A percentile compares a stretch with the other conserved stretches of the same genome.
Conservation (phyloP, 2,888 invertebrate species). For the Seladonia tumulorum region DNA sequence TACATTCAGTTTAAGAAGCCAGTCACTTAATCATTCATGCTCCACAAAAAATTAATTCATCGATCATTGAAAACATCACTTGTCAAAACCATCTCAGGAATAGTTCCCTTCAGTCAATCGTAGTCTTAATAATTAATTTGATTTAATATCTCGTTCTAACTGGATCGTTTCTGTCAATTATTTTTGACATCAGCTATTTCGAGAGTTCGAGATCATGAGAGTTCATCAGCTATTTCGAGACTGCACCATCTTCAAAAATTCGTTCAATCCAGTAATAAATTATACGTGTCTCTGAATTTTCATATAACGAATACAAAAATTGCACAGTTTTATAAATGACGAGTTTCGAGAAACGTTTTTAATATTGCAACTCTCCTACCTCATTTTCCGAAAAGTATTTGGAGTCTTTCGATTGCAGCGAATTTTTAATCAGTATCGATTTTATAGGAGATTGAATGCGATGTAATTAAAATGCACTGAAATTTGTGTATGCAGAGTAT, state of each 20-base stretch:
- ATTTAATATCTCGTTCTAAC: no score
- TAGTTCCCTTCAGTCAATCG: not conserved
- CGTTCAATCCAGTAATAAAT: not conserved
- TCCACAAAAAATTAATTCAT: not conserved
- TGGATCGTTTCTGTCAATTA: no score
- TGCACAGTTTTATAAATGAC: not conserved
- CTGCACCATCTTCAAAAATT: not conserved
- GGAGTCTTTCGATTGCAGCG: not conserved
- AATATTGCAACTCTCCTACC: not conserved
- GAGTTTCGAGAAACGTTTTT: not conserved
- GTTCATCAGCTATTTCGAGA: no score
- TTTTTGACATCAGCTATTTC: no score
- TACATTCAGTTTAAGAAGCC: no score
- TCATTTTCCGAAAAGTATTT: not conserved
- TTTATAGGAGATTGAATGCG: not conserved
- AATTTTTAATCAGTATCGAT: not conserved
- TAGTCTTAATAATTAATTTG: not conserved
- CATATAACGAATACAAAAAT: not conserved
- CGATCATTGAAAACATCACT: not conserved
- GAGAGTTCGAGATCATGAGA: no score
- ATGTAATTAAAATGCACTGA: not conserved
- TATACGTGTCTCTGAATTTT: not conserved
- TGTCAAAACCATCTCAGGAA: not conserved
- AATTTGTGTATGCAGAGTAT: not conserved
- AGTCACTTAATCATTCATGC: no score